A percentile compares a stretch with the other conserved stretches of the same genome.
Conservation (phyloP, 2,113 vertebrate genomes). For the Gymnocephalus cernua region DNA sequence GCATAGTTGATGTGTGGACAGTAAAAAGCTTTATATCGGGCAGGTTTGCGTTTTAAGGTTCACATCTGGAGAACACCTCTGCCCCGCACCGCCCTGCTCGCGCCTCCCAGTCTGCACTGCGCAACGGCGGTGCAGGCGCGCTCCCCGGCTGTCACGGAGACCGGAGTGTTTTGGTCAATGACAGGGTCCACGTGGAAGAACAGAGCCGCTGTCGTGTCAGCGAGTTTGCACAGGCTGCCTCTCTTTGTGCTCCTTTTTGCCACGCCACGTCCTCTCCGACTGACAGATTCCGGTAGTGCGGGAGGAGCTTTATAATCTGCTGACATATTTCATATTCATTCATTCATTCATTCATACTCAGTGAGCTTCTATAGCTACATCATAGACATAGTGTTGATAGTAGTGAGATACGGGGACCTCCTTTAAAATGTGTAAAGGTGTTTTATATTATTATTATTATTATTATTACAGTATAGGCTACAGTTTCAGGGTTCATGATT, state of each 20-base stretch:
- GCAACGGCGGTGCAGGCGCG: conserved; percentile 54
- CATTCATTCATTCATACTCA: too few relatives aligned
- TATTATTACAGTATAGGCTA: too few relatives aligned
- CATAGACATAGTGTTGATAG: not conserved
- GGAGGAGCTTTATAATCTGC: not conserved
- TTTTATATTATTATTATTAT: too few relatives aligned
- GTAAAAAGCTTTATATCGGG: not conserved
- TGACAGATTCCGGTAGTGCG: not conserved
- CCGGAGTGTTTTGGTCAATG: conserved; percentile 70
- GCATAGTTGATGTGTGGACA: conserved; percentile 41
- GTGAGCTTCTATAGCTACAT: not conserved
- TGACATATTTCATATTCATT: not conserved
- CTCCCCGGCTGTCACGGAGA: conserved; percentile 54
- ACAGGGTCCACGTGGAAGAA: conserved; percentile 81
- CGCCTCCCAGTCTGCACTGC: conserved; percentile 71
- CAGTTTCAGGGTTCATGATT: too few relatives aligned
- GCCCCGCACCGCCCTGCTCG: conserved; percentile 41
- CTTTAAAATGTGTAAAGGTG: not conserved
- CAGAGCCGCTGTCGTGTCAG: not conserved
- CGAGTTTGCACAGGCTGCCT: conserved; percentile 32
- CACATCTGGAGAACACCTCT: conserved; percentile 54
- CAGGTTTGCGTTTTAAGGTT: conserved; percentile 28
- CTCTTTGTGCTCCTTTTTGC: conserved; percentile 18
- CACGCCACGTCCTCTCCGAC: conserved; percentile 56
- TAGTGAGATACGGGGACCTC: not conserved